Evolutionary conservation across 2,113 vertebrate species (phyloP), one percentile per base, ranked within the genome.

Genomic region (Coreoperca whiteheadi): DNA sequence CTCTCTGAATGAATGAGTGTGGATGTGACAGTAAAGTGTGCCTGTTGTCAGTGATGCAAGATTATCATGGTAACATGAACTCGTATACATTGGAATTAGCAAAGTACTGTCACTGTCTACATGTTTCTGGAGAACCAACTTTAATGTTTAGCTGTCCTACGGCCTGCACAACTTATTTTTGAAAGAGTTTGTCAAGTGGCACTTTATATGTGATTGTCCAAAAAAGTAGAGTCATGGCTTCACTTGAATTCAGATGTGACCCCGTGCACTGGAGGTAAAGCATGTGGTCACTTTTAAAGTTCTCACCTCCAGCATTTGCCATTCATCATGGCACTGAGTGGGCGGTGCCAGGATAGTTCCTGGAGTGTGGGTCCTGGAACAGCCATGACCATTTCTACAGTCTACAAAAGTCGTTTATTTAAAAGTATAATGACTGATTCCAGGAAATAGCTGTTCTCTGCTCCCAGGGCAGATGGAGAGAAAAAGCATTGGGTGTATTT

Each of bases 381-480:
- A 48, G 32, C 23, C 59, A 23, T 54, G 43, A 41, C 0, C 43
- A 48, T 66, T 14, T 82, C 37, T 39, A 15, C 39, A 41, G 4
- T 54, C 53, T 10, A n/a, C 54, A 83, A 79, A 81, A 59, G 32
- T 66, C 2, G 28, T 68, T 61, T 28, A 54, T 80, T 71, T 20
- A 41, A 51, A 50, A 82, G 59, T 25, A 66, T 15, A 43, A 14
- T 3, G 4, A 74, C 5, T 70, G 53, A 41, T 74, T 91, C 88
- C 82, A 87, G 88, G 88, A 91, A 87, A 81, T 61, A 57, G 30
- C 16, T 53, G 39, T 51, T 82, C 15, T 48, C 60, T 37, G 18
- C 32, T 51, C 10, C 53, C 59, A 48, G 46, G 72, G 48, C 11
- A 46, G 4, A 48, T n/a, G 37, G 39, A 11, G 28, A 54, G 21